Conservation (phyloP, 1,140 invertebrate genomes). For the Maniola jurtina region DNA sequence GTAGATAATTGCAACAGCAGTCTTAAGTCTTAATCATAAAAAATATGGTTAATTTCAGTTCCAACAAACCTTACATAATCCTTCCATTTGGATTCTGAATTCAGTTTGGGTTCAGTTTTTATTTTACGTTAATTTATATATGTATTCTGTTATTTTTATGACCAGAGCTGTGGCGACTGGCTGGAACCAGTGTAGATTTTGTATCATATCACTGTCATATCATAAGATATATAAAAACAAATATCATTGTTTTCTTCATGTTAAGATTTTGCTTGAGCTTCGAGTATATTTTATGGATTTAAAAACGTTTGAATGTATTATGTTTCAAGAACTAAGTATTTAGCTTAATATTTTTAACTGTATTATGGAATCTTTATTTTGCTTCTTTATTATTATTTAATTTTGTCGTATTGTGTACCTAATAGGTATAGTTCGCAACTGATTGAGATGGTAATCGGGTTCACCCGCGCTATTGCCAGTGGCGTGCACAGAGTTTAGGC, state of each 20-base stretch:
- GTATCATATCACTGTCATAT: slow-evolving; percentile 76
- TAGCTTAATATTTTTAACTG: background rate
- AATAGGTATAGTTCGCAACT: background rate
- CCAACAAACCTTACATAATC: no score
- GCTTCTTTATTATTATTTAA: background rate
- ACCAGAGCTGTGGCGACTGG: slow-evolving; percentile 46
- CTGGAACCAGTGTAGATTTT: slow-evolving; percentile 70
- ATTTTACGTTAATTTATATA: background rate
- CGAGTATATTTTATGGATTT: slow-evolving; percentile 17
- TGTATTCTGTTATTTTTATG: slow-evolving; percentile 40
- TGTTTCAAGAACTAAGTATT: background rate
- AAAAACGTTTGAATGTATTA: slow-evolving; percentile 7
- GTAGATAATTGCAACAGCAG: no score
- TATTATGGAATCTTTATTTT: slow-evolving; percentile 4
- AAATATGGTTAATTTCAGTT: no score
- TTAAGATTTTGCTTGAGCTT: slow-evolving; percentile 31
- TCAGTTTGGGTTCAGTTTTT: no score
- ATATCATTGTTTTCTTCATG: slow-evolving; percentile 22
- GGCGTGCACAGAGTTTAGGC: no score
- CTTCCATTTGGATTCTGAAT: no score
- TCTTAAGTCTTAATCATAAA: no score
- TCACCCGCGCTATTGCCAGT: no score
- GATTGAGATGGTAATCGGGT: no score
- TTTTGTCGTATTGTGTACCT: background rate
- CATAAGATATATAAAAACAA: slow-evolving; percentile 46